Evolutionary conservation across 2,888 invertebrate genomes (phyloP).

Genomic region (Diloba caeruleocephala): DNA sequence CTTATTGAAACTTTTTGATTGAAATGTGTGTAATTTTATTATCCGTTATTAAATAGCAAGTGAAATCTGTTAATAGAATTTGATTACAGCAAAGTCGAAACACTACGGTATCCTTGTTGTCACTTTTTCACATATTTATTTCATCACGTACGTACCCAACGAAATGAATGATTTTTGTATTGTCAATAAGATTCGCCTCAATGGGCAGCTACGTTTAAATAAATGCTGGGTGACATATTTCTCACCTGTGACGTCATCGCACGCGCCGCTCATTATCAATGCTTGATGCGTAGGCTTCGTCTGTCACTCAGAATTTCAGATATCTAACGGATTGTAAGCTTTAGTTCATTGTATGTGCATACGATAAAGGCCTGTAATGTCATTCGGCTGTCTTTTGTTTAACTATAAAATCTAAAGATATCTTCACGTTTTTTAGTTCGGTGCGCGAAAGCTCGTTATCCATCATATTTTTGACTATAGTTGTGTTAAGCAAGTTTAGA

Average conservation of each 20-base stretch:
- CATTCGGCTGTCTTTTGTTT: constrained; percentile 33
- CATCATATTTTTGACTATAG: too few species aligned
- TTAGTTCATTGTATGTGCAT: constrained; percentile 15
- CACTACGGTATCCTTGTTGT: too few species aligned
- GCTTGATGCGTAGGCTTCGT: constrained; percentile 27
- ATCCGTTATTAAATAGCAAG: neutral
- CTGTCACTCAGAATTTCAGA: constrained; percentile 38
- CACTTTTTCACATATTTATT: too few species aligned
- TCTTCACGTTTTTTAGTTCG: too few species aligned
- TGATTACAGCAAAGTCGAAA: neutral
- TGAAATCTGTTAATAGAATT: neutral
- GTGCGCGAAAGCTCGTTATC: too few species aligned
- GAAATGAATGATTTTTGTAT: neutral
- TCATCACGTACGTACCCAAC: neutral
- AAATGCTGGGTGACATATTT: constrained; percentile 30
- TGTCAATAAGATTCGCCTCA: constrained; percentile 1
- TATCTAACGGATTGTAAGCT: constrained; percentile 27
- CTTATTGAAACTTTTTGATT: too few species aligned
- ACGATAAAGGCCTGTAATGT: constrained; percentile 24
- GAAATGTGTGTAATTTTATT: too few species aligned
- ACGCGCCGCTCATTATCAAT: constrained; percentile 40
- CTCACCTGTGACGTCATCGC: constrained; percentile 39
- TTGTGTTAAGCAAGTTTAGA: too few species aligned
- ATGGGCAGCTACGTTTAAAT: constrained; percentile 11
- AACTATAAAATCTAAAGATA: constrained; percentile 30